These are phyloP conservation scores for Brienomyrus brachyistius DNA, from an alignment of 2,113 vertebrate species.

Conservation along the genomic window DNA sequence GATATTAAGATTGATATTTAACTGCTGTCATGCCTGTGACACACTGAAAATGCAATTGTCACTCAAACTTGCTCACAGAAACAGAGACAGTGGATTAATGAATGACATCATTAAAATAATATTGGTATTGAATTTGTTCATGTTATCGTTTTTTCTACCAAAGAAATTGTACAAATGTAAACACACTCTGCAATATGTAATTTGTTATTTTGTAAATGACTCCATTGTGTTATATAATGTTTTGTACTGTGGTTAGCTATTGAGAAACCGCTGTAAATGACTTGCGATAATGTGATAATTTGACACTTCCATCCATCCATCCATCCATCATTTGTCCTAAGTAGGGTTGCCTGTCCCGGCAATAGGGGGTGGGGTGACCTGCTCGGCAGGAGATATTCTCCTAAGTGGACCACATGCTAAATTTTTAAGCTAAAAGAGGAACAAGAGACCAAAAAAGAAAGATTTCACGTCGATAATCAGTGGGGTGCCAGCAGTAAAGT, in stretches of 20 bases:
- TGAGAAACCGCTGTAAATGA: neutral
- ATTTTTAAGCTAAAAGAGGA: neutral
- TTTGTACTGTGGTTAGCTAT: neutral
- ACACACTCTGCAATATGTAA: neutral
- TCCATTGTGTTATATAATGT: neutral
- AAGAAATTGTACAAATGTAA: neutral
- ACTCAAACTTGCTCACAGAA: neutral
- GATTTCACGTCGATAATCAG: neutral
- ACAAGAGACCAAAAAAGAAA: neutral
- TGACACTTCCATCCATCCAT: neutral
- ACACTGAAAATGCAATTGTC: neutral
- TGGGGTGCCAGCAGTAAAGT: neutral
- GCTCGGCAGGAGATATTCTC: neutral
- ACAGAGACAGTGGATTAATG: neutral
- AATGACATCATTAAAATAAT: neutral
- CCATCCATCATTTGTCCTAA: no score
- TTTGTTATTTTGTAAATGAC: neutral
- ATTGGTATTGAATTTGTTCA: neutral
- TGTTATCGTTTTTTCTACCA: neutral
- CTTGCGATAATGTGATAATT: neutral
- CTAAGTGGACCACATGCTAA: neutral
- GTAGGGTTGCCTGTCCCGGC: neutral
- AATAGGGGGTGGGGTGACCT: neutral
- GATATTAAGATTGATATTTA: neutral
- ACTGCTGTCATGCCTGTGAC: neutral